Base-by-base conservation (phyloP, 2,888 invertebrate genomes). In the Ormyrus rosae region DNA sequence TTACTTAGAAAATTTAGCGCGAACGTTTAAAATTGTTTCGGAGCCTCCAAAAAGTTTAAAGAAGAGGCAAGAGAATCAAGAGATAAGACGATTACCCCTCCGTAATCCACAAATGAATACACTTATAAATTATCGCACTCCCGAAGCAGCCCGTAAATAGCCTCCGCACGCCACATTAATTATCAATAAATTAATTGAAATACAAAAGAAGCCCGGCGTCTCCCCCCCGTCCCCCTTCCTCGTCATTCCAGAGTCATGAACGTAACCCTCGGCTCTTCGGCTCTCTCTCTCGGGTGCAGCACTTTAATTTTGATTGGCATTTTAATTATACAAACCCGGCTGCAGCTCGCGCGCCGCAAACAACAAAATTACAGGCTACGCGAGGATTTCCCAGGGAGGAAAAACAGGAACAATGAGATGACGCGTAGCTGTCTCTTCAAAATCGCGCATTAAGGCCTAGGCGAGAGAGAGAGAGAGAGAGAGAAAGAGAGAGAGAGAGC, bases 251-350 rank as follows among this genome's bases (percentile, higher is more conserved):
- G 71, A 71, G 58, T 71, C 58, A 78, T 65, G 51, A 78, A 64
- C 77, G 64, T 78, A 60, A 48, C 51, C 60, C 53, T 51, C 50
- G 19, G 9, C 11, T 10, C 50, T 19, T n/a, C 55, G 50, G 19
- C 19, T 6, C n/a, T 7, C 6, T 13, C 9, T n/a, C 60, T 8
- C 34, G 6, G n/a, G 48, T 46, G 45, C 5, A n/a, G 34, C 53
- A 61, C 58, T 80, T 75, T 80, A 81, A 77, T 73, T 51, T 76
- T 81, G 81, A 81, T 70, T 78, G 78, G 78, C 78, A 71, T 73
- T 81, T 78, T 78, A 78, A 81, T 81, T 75, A 71, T 67, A 63
- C 67, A 56, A 72, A 65, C 34, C 63, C 56, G n/a, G 56, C 19
- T 34, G 48, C 50, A 48, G 56, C 19, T 34, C 53, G 7, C n/a